phyloP scores from a whole-genome alignment of 2,888 invertebrate species.

The Temnothorax ravouxi region DNA sequence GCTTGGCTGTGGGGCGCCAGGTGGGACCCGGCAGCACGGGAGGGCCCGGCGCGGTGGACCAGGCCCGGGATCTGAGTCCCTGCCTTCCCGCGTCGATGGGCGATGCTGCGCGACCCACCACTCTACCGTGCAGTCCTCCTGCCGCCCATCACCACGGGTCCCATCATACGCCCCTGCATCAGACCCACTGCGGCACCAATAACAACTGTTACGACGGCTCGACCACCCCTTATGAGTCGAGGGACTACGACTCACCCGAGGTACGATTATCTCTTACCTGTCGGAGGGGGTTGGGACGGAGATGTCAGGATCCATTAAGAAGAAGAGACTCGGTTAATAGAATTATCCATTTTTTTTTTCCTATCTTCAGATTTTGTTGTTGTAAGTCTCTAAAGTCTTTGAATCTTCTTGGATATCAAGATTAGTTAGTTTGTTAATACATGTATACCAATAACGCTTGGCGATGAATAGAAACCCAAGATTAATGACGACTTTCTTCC shows the following conservation, averaged over 20 bases:
- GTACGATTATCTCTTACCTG: constrained; percentile 69
- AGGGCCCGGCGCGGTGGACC: constrained; percentile 89
- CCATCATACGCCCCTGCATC: constrained; percentile 83
- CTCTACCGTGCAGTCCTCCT: constrained; percentile 88
- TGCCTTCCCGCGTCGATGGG: constrained; percentile 90
- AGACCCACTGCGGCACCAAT: constrained; percentile 86
- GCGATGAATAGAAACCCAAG: background rate
- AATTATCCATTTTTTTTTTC: background rate
- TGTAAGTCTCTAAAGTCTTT: background rate
- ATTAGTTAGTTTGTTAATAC: background rate
- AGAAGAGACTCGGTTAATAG: background rate
- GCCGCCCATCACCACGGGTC: constrained; percentile 84
- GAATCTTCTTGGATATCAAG: background rate
- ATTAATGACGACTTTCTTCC: background rate
- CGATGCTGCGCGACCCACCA: constrained; percentile 88
- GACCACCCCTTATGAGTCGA: constrained; percentile 86
- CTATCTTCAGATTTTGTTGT: background rate
- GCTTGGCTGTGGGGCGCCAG: constrained; percentile 85
- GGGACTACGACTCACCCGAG: constrained; percentile 85
- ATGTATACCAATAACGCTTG: background rate
- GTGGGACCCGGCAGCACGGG: constrained; percentile 89
- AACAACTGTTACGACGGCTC: constrained; percentile 87
- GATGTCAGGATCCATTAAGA: background rate
- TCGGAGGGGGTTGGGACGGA: background rate
- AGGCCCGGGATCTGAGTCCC: constrained; percentile 91